A percentile compares a stretch with the other conserved stretches of the same genome.
These are phyloP conservation scores for Otocyon megalotis DNA, from an alignment of 2,113 vertebrate genomes.

Conservation along the genomic window DNA sequence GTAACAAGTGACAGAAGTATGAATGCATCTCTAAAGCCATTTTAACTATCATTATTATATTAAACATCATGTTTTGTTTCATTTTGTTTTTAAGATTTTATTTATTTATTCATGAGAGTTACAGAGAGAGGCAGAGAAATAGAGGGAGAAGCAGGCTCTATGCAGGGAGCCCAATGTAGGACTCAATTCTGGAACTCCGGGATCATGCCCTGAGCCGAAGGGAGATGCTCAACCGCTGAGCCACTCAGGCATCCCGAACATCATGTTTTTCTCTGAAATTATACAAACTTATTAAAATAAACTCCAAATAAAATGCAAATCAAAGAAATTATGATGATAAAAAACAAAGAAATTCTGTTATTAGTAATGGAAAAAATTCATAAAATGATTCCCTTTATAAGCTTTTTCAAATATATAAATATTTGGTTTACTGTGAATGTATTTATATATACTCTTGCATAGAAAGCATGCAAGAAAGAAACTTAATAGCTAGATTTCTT, in stretches of 20 bases:
- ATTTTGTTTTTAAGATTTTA: no score
- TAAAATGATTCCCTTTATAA: not conserved
- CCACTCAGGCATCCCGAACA: no score
- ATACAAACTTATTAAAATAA: not conserved
- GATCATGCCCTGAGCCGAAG: no score
- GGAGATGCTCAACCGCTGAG: no score
- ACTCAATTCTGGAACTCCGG: no score
- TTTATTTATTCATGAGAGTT: no score
- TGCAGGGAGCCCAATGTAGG: no score
- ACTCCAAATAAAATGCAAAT: constrained; percentile 7
- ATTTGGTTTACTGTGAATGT: not conserved
- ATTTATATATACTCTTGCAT: not conserved
- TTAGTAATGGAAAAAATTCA: not conserved
- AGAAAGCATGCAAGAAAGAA: not conserved
- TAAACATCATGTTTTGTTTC: not conserved
- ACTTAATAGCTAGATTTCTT: not conserved
- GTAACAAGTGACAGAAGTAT: not conserved
- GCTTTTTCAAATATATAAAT: not conserved
- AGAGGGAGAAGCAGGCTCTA: no score
- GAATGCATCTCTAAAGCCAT: not conserved
- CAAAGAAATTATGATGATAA: not conserved
- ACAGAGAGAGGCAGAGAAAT: no score
- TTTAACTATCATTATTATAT: not conserved
- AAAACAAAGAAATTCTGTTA: not conserved
- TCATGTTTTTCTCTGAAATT: not conserved